Evolutionary conservation across 2,888 invertebrate species (phyloP), one percentile per base, ranked within the genome.

Genomic region (Euproctis similis): DNA sequence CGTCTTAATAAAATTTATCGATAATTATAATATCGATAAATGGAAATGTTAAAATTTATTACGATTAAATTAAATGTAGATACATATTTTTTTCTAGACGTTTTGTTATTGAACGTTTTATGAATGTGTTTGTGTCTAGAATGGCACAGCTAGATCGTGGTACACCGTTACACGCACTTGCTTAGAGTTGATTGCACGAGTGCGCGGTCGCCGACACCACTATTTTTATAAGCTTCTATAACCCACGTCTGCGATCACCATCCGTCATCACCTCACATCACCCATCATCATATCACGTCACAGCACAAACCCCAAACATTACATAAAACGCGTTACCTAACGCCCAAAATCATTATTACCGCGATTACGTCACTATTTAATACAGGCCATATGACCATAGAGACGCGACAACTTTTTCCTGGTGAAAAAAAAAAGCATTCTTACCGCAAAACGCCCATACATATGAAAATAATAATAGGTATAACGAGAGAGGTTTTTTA

Each of bases 151-250:
- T 49, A 61, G 59, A 65, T 55, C 55, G 56, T 48, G 47, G 56
- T 63, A 61, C 72, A 75, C 76, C 75, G 76, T 81, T 80, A 78
- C 64, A 68, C 71, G 74, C 63, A 72, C 70, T 70, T 59, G 62
- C 57, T 46, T n/a, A n/a, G 71, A 73, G 78, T 77, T 77, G 77
- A 82, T 68, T 77, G 80, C 77, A 71, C 80, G 72, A 60, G 59
- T 60, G 54, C 46, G 65, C 77, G 82, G 82, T 80, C 81, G 82
- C 70, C 80, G 81, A 82, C 82, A 59, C 47, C 59, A 58, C 47
- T 47, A 24, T n/a, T n/a, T n/a, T n/a, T n/a, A n/a, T n/a, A n/a
- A n/a, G n/a, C n/a, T n/a, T n/a, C n/a, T n/a, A 52, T 59, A 64
- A 59, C 61, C 59, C 55, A 46, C 49, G 57, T 52, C 53, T 48